Conservation (phyloP, 2,113 vertebrate species). For the Pycnonotus jocosus region DNA sequence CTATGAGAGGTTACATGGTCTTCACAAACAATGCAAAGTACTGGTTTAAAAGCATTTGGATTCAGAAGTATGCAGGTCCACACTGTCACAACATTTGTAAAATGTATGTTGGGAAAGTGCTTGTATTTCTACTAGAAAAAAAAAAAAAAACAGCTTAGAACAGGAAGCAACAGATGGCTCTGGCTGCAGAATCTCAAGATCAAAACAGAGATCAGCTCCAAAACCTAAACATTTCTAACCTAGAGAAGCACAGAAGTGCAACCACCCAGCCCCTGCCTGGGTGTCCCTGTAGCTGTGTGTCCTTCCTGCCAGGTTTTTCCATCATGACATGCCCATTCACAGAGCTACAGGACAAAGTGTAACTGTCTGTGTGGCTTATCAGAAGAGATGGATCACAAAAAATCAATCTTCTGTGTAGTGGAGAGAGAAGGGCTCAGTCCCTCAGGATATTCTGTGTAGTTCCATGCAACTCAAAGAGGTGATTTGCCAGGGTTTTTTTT, state of each 20-base stretch:
- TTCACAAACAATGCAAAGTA: background rate
- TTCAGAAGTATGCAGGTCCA: background rate
- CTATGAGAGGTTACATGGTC: background rate
- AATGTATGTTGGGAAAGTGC: background rate
- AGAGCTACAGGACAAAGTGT: background rate
- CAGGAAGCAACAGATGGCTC: background rate
- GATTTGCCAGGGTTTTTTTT: background rate
- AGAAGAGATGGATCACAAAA: background rate
- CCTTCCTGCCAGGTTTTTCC: background rate
- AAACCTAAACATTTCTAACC: background rate
- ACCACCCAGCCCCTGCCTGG: background rate
- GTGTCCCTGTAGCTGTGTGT: background rate
- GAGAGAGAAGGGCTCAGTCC: background rate
- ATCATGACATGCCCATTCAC: rapidly evolving
- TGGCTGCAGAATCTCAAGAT: background rate
- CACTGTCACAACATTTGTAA: background rate
- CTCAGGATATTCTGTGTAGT: background rate
- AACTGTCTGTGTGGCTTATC: background rate
- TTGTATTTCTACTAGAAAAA: background rate
- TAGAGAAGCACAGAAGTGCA: background rate
- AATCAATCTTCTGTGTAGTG: background rate
- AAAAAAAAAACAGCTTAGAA: background rate
- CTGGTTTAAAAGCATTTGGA: background rate
- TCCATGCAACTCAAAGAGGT: background rate
- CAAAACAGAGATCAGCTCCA: background rate